phyloP scores from a whole-genome alignment of 2,797 vertebrate genomes.

The Semotilus atromaculatus region DNA sequence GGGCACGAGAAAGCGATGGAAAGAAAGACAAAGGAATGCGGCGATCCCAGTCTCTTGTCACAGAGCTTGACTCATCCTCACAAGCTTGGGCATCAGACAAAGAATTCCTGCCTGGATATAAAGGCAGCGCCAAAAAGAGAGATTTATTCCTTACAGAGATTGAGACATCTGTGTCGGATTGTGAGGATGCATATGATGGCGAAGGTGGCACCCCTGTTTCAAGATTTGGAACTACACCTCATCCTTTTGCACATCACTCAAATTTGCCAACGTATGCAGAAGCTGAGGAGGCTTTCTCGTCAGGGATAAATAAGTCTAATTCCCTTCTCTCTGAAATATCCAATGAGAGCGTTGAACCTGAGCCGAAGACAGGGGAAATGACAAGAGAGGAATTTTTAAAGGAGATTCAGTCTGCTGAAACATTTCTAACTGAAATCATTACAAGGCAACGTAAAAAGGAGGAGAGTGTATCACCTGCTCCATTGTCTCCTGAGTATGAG shows the following conservation, averaged over 20 bases:
- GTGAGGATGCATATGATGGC: constrained; percentile 62
- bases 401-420: constrained; percentile 83
- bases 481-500: constrained; percentile 81
- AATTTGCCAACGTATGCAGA: constrained; percentile 73
- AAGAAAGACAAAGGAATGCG: constrained; percentile 73
- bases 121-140: constrained; percentile 63
- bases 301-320: constrained; percentile 76
- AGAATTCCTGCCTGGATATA: constrained; percentile 53
- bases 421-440: constrained; percentile 84
- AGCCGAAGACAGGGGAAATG: constrained; percentile 75
- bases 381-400: constrained; percentile 81
- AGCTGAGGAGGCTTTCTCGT: constrained; percentile 75
- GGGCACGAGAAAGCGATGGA: constrained; percentile 62
- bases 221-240: constrained; percentile 68
- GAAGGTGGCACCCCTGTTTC: constrained; percentile 59
- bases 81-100: constrained; percentile 70
- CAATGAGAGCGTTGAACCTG: constrained; percentile 64
- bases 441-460: constrained; percentile 72
- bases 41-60: constrained; percentile 77
- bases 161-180: constrained; percentile 72
- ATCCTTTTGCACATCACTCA: constrained; percentile 68
- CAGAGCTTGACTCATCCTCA: constrained; percentile 75
- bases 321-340: constrained; percentile 74
- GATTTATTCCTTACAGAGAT: constrained; percentile 85
- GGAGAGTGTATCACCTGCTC: constrained; percentile 68